These are phyloP conservation scores for Akabosia matsudoensis DNA, from an alignment of 1,140 invertebrate species.

Conservation along the genomic window DNA sequence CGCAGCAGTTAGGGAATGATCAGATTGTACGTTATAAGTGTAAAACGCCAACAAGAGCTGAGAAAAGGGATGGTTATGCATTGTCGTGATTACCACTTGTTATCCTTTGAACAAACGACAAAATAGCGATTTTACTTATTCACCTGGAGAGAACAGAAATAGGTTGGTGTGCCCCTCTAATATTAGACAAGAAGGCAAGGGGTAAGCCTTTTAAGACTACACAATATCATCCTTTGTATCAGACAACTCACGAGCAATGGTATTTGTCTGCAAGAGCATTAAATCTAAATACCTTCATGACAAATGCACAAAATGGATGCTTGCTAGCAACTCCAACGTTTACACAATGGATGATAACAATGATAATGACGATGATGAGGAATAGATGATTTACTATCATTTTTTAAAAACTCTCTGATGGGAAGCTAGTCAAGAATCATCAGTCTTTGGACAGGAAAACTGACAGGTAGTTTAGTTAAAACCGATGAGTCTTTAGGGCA, in stretches of 20 bases:
- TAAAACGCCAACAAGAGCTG: background rate
- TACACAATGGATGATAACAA: background rate
- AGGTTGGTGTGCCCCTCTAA: background rate
- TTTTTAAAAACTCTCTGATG: background rate
- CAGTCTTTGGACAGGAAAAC: slow-evolving; percentile 10
- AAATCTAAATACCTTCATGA: background rate
- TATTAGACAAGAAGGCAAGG: too few relatives aligned
- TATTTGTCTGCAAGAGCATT: background rate
- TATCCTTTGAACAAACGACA: background rate
- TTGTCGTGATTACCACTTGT: background rate
- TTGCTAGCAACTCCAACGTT: background rate
- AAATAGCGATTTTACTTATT: background rate
- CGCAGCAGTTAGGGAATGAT: background rate
- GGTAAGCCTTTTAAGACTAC: too few relatives aligned
- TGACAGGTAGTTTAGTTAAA: slow-evolving; percentile 15
- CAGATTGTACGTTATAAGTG: background rate
- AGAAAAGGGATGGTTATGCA: background rate
- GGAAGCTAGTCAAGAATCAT: slow-evolving; percentile 11
- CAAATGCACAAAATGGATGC: background rate
- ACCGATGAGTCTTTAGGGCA: background rate
- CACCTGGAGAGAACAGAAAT: background rate
- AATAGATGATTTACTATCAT: background rate
- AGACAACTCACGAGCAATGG: too few relatives aligned
- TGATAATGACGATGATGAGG: background rate
- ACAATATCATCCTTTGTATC: too few relatives aligned